These are phyloP conservation scores for Clarias platycephalus DNA, from an alignment of 2,797 vertebrate species.

Conservation along the genomic window DNA sequence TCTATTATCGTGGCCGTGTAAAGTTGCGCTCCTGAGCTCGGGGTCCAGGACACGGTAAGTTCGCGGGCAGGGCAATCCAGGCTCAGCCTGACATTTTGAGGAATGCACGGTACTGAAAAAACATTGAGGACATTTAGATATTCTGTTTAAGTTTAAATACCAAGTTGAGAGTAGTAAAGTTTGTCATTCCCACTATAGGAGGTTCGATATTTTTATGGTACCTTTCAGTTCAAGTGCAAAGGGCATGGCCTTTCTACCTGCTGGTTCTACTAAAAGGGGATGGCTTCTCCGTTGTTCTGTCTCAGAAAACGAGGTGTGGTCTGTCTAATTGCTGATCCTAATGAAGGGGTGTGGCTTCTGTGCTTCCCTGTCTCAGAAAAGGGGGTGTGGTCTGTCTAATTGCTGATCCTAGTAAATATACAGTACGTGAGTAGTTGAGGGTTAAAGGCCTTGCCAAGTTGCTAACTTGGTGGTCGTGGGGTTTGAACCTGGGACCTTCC, in stretches of 20 bases:
- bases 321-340: background rate
- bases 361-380: background rate
- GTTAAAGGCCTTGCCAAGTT: no score
- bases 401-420: background rate
- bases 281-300: no score
- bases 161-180: background rate
- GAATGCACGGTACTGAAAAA: constrained; percentile 70
- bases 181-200: background rate
- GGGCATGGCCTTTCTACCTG: background rate
- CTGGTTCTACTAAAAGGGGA: background rate
- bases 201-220: background rate
- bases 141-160: background rate
- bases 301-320: background rate
- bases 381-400: background rate
- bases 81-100: constrained; percentile 58
- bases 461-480: no score
- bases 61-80: constrained; percentile 63
- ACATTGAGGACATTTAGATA: background rate
- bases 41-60: constrained; percentile 68
- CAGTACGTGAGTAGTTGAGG: no score
- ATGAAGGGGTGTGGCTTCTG: background rate
- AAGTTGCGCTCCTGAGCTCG: constrained; percentile 67
- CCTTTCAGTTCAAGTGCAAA: background rate
- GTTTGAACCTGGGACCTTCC: no score
- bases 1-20: constrained; percentile 68